Base-by-base conservation (phyloP, 2,888 invertebrate genomes). In the Caenorhabditis sp. region DNA sequence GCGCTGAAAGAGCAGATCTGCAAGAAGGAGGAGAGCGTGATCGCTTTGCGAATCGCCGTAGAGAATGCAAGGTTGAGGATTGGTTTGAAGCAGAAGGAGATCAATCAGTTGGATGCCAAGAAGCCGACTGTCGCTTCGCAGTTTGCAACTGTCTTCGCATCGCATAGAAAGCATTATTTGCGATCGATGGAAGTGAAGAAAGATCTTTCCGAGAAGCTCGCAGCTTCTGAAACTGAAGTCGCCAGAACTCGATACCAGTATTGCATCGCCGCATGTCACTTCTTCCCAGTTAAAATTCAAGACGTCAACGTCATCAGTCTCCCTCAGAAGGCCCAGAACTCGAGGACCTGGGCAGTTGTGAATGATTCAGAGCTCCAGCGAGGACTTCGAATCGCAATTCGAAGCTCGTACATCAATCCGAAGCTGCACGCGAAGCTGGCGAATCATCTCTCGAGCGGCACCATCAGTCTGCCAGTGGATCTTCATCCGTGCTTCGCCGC, bases 401-500 rank as follows among this genome's bases (percentile, higher is more conserved):
- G 82, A 6, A 35, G 50, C 20, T 69, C 82, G 5, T 79, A 69
- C 24, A 65, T 78, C 40, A 82, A 82, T 22, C 79, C 79, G 9
- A 69, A 78, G 32, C 37, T 70, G 2, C 71, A 65, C 11, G 74
- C 53, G 4, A 72, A 74, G 32, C 65, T 82, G 0, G 64, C 74
- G 0, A 40, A 32, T 20, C 53, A 64, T 9, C 37, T 74, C 4
- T 69, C 83, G 0, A 67, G 67, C n/a, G 81, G 81, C n/a, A 61
- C 80, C 1, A 68, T 85, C 35, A 60, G 58, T 35, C 77, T 85
- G 8, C 78, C 83, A 20, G 8, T 62, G 28, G 82, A 85, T 15
- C 69, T 85, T 2, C 81, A 83, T 22, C 71, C 83, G 6, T 55
- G 72, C 9, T 83, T 83, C 40, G 83, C 85, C 18, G 81, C 85